These are phyloP conservation scores for Epinotia bilunana DNA, from an alignment of 2,888 invertebrate genomes.

Conservation along the genomic window DNA sequence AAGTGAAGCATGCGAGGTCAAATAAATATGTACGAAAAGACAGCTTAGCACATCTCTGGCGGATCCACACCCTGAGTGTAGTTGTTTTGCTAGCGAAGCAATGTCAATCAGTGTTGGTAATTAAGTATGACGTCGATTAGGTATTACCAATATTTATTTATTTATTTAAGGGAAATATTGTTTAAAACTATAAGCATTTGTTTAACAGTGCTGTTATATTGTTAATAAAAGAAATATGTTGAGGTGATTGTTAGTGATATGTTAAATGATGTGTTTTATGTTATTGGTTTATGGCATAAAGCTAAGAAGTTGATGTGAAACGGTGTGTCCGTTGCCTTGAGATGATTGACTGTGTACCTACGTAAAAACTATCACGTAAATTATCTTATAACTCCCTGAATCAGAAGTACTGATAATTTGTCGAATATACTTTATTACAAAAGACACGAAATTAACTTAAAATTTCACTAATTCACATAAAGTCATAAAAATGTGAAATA, in stretches of 20 bases:
- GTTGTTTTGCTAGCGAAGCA: no score
- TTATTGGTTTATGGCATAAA: conserved; percentile 23
- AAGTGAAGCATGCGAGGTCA: no score
- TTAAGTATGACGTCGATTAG: conserved; percentile 6
- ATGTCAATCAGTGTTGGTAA: not conserved
- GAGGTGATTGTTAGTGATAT: conserved; percentile 15
- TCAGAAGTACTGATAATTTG: conserved; percentile 9
- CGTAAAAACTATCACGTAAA: not conserved
- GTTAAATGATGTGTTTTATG: conserved; percentile 15
- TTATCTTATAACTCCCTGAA: conserved; percentile 9
- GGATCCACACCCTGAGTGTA: not conserved
- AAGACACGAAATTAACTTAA: conserved; percentile 39
- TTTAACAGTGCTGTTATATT: conserved; percentile 11
- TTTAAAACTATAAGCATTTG: conserved; percentile 14
- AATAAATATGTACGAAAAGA: no score
- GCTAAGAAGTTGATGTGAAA: conserved; percentile 22
- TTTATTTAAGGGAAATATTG: conserved; percentile 6
- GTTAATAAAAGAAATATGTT: conserved; percentile 21
- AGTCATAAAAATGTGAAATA: conserved; percentile 6
- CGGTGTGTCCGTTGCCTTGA: conserved; percentile 29
- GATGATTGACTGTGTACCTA: conserved; percentile 18
- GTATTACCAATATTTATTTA: conserved; percentile 17
- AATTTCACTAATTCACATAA: conserved; percentile 32
- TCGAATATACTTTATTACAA: conserved; percentile 34
- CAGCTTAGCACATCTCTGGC: not conserved